Evolutionary conservation across 2,797 vertebrate genomes (phyloP).

Genomic region (Miichthys miiuy): DNA sequence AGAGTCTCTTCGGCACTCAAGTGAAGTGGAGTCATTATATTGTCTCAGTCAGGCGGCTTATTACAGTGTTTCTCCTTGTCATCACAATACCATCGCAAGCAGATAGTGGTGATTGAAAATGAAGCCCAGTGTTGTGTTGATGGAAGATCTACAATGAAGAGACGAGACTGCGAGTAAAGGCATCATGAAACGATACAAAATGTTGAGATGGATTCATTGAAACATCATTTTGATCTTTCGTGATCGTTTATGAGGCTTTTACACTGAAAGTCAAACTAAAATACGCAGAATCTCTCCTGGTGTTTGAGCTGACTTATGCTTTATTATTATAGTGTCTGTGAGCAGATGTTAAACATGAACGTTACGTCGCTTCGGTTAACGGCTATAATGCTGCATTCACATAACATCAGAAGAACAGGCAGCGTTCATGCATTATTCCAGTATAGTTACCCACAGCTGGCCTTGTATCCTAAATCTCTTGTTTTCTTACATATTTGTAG

Average conservation of each 20-base stretch:
- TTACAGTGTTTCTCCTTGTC: constrained; percentile 52
- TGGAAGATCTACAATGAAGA: not conserved
- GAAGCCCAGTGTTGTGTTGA: constrained; percentile 22
- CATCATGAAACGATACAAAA: not conserved
- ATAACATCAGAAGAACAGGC: not conserved
- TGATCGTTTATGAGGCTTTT: constrained; percentile 1
- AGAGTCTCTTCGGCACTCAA: constrained; percentile 27
- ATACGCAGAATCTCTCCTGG: not conserved
- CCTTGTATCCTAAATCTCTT: not conserved
- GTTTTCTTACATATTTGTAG: not conserved
- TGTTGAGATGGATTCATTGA: not conserved
- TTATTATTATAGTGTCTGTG: not conserved
- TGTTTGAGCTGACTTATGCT: not conserved
- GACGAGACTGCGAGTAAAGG: not conserved
- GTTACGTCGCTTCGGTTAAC: not conserved
- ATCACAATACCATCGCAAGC: constrained; percentile 24
- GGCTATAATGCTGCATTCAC: not conserved
- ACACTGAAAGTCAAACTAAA: not conserved
- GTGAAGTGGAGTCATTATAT: constrained; percentile 61
- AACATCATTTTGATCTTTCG: not conserved
- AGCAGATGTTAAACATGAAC: not conserved
- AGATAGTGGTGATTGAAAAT: constrained; percentile 49
- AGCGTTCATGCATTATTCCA: not conserved
- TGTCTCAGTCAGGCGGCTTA: constrained; percentile 54
- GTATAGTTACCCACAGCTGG: not conserved